Percentiles rank a stretch among this genome's conserved stretches.
These are phyloP conservation scores for Megaceryle maxima DNA, from an alignment of 2,113 vertebrate species.

Conservation along the genomic window DNA sequence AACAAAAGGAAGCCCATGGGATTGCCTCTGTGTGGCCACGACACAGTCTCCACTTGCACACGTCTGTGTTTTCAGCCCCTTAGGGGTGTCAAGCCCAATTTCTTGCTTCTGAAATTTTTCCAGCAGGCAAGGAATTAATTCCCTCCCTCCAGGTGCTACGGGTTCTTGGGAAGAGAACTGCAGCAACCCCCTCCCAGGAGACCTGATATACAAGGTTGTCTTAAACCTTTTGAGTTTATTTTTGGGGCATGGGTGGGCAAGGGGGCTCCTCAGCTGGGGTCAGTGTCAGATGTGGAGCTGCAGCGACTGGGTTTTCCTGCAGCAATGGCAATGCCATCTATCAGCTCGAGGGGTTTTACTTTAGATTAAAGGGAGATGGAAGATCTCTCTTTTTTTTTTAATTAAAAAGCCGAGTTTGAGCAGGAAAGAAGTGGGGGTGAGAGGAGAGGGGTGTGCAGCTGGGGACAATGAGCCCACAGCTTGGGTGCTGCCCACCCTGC, in stretches of 20 bases:
- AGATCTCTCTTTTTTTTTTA: too few relatives aligned
- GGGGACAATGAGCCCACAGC: not conserved
- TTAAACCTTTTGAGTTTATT: not conserved
- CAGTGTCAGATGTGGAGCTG: not conserved
- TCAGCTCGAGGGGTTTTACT: not conserved
- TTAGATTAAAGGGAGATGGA: not conserved
- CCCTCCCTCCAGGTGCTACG: not conserved
- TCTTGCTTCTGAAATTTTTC: not conserved
- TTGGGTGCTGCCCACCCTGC: not conserved
- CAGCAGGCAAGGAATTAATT: not conserved
- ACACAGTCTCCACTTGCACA: not conserved
- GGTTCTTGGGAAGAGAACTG: not conserved
- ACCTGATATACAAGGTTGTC: not conserved
- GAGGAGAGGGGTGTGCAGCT: not conserved
- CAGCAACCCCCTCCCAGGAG: not conserved
- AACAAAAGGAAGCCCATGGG: not conserved
- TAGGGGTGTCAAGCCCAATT: not conserved
- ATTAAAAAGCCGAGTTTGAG: not conserved
- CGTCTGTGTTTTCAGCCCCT: not conserved
- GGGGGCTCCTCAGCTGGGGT: not conserved
- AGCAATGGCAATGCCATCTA: not conserved
- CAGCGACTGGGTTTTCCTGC: not conserved
- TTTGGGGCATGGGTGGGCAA: too few relatives aligned
- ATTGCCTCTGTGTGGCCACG: not conserved
- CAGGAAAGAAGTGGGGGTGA: too few relatives aligned